Percentiles rank a stretch among this genome's conserved stretches.
These are phyloP conservation scores for Trichonephila clavipes DNA, from an alignment of 1,140 invertebrate genomes.

Conservation along the genomic window DNA sequence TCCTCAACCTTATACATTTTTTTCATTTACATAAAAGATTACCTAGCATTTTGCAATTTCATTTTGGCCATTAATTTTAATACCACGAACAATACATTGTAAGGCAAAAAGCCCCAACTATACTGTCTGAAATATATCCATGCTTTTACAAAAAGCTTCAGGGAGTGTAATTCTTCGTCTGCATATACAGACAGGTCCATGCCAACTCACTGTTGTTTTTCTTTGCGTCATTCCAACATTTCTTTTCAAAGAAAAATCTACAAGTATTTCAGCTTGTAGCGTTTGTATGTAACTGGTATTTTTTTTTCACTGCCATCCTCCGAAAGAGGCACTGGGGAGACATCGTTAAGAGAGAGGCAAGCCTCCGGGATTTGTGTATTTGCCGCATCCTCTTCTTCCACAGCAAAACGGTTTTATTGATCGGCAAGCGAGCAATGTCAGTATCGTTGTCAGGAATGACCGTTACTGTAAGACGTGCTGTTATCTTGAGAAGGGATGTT, in stretches of 20 bases:
- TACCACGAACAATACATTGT: background rate
- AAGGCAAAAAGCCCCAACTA: background rate
- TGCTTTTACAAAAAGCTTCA: background rate
- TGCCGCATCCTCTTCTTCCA: constrained; percentile 7
- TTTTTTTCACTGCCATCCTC: background rate
- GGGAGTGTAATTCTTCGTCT: background rate
- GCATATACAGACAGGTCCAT: background rate
- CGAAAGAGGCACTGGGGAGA: constrained; percentile 4
- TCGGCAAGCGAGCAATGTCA: constrained; percentile 19
- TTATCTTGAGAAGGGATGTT: constrained; percentile 30
- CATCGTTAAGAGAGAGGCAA: constrained; percentile 39
- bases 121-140: background rate
- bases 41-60: too few species aligned
- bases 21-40: too few species aligned
- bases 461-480: constrained; percentile 39
- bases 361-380: constrained; percentile 40
- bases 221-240: background rate
- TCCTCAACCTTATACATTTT: too few species aligned
- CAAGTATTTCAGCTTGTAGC: constrained; percentile 1
- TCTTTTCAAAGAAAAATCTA: background rate
- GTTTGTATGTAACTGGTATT: background rate
- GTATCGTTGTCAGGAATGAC: constrained; percentile 51
- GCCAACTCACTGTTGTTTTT: background rate
- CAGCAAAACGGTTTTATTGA: constrained; percentile 56
- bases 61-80: too few species aligned